A percentile compares a stretch with the other conserved stretches of the same genome.
These are phyloP conservation scores for Lasioglossum vierecki DNA, from an alignment of 2,888 invertebrate genomes.

Conservation along the genomic window DNA sequence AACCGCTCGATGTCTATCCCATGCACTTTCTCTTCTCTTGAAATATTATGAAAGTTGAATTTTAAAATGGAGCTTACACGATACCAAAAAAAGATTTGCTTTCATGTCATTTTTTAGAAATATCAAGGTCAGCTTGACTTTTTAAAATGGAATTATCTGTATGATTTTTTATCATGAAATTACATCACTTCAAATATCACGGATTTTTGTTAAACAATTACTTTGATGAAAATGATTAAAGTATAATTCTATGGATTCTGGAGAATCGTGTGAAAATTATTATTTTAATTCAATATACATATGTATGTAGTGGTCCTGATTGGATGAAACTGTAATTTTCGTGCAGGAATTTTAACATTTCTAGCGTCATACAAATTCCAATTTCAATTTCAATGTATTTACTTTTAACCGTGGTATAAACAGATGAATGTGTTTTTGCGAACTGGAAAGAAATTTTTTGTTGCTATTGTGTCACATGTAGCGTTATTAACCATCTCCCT, in stretches of 20 bases:
- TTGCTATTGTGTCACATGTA: not conserved
- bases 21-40: not conserved
- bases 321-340: not conserved
- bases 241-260: not conserved
- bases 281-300: not conserved
- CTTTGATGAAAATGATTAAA: no score
- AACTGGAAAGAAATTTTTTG: no score
- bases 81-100: no score
- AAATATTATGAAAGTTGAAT: not conserved
- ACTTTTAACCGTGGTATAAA: not conserved
- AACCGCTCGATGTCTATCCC: not conserved
- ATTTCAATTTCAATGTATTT: not conserved
- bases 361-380: not conserved
- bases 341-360: not conserved
- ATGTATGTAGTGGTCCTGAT: not conserved
- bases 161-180: no score
- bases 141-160: no score
- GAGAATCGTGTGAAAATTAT: not conserved
- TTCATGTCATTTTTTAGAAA: no score
- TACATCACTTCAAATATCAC: no score
- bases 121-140: no score
- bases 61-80: no score
- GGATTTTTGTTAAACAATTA: no score
- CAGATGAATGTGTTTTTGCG: not conserved
- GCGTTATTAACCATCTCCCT: slow-evolving; percentile 1